phyloP scores from a whole-genome alignment of 2,888 invertebrate species.

The Chalcosyrphus nemorum region DNA sequence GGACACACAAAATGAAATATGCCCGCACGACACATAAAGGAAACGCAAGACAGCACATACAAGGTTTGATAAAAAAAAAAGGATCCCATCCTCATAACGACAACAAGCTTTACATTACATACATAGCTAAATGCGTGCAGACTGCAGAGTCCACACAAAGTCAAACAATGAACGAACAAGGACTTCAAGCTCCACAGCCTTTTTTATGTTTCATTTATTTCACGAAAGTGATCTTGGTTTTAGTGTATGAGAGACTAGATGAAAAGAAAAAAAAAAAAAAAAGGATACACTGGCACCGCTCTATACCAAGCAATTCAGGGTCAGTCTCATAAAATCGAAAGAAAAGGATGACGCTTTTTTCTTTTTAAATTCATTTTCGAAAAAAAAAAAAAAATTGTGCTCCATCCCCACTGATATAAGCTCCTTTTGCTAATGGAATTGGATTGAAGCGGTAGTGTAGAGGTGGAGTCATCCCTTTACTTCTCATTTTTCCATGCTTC shows the following conservation, averaged over 20 bases:
- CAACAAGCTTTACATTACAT: background rate
- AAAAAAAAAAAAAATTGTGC: background rate
- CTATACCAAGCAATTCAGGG: conserved; percentile 35
- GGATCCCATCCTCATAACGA: conserved; percentile 15
- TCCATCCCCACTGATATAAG: conserved; percentile 29
- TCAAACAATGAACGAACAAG: conserved; percentile 65
- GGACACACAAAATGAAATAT: conserved; percentile 19
- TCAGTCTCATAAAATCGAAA: conserved; percentile 38
- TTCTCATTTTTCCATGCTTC: background rate
- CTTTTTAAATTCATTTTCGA: conserved; percentile 7
- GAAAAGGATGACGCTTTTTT: background rate
- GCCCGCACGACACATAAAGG: conserved; percentile 28
- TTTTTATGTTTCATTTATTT: conserved; percentile 52
- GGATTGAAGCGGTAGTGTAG: conserved; percentile 31
- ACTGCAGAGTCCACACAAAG: conserved; percentile 49
- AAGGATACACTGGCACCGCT: background rate
- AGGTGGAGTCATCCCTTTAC: background rate
- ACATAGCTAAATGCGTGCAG: conserved; percentile 15
- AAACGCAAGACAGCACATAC: conserved; percentile 25
- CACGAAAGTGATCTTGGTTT: conserved; percentile 50
- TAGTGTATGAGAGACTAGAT: background rate
- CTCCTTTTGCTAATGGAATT: conserved; percentile 54
- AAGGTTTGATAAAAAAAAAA: conserved; percentile 14
- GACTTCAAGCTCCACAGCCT: conserved; percentile 26
- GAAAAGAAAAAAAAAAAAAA: background rate